Evolutionary conservation across 1,140 invertebrate species (phyloP).

Genomic region (Sminthurides bifidus): DNA sequence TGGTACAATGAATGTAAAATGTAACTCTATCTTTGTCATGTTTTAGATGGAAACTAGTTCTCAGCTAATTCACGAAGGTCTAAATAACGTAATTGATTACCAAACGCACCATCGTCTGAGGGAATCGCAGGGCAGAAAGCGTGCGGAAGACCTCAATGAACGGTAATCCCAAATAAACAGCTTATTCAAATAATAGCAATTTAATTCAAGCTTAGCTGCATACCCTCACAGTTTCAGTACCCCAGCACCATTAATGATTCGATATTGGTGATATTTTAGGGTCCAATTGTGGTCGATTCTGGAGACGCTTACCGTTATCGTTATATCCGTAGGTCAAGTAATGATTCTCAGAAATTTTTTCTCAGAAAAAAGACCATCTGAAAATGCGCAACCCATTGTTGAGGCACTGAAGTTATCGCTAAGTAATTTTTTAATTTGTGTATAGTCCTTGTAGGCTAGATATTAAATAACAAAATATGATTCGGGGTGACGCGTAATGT

Average conservation of each 20-base stretch:
- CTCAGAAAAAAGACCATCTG: constrained; percentile 61
- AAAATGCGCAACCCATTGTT: constrained; percentile 33
- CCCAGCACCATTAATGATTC: not conserved
- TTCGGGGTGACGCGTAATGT: too few species aligned
- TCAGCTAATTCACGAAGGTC: constrained; percentile 72
- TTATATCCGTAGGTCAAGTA: constrained; percentile 79
- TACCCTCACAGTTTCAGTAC: too few species aligned
- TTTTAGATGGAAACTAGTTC: constrained; percentile 78
- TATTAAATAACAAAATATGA: too few species aligned
- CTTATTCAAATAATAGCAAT: not conserved
- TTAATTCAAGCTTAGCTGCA: not conserved
- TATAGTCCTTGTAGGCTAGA: too few species aligned
- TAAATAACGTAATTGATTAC: constrained; percentile 77
- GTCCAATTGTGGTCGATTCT: constrained; percentile 85
- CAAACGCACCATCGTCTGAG: constrained; percentile 92
- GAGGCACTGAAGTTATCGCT: too few species aligned
- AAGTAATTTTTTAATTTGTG: too few species aligned
- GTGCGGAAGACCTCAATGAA: constrained; percentile 91
- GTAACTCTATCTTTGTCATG: constrained; percentile 1
- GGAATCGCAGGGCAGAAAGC: constrained; percentile 83
- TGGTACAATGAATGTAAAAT: not conserved
- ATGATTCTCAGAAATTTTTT: constrained; percentile 90
- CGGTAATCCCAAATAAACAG: too few species aligned
- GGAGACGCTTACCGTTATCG: constrained; percentile 72
- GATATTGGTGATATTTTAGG: constrained; percentile 37